These are phyloP conservation scores for Spilosoma lubricipeda DNA, from an alignment of 2,888 invertebrate species.

Conservation along the genomic window DNA sequence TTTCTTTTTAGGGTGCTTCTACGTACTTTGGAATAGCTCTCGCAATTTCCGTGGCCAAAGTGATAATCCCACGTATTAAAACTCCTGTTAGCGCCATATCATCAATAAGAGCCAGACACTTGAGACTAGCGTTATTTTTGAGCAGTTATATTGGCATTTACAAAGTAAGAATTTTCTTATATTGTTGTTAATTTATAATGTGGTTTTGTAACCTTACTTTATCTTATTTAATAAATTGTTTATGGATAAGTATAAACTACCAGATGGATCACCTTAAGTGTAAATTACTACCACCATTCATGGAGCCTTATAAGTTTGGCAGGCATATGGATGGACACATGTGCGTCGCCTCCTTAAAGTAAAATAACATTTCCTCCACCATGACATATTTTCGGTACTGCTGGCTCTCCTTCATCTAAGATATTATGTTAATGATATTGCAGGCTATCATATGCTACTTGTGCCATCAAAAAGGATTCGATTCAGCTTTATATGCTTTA, in stretches of 20 bases:
- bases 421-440: constrained; percentile 41
- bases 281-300: background rate
- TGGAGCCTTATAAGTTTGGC: too few relatives aligned
- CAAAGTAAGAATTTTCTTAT: constrained; percentile 75
- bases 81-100: constrained; percentile 72
- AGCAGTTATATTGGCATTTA: constrained; percentile 85
- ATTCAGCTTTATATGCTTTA: constrained; percentile 79
- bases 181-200: background rate
- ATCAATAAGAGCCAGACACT: constrained; percentile 70
- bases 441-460: constrained; percentile 82
- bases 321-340: too few relatives aligned
- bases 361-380: too few relatives aligned
- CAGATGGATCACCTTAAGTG: background rate
- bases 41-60: constrained; percentile 69
- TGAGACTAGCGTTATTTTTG: constrained; percentile 79
- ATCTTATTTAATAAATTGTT: too few relatives aligned
- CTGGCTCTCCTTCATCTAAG: too few relatives aligned
- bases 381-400: too few relatives aligned
- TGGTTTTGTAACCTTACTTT: too few relatives aligned
- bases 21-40: constrained; percentile 76
- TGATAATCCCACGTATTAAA: constrained; percentile 68
- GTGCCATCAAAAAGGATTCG: constrained; percentile 73
- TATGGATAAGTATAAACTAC: too few relatives aligned
- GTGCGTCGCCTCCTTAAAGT: too few relatives aligned
- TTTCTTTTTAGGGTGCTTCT: constrained; percentile 67